These are phyloP conservation scores for Drosophila melanosoma DNA, from an alignment of 2,888 invertebrate species.

Conservation along the genomic window DNA sequence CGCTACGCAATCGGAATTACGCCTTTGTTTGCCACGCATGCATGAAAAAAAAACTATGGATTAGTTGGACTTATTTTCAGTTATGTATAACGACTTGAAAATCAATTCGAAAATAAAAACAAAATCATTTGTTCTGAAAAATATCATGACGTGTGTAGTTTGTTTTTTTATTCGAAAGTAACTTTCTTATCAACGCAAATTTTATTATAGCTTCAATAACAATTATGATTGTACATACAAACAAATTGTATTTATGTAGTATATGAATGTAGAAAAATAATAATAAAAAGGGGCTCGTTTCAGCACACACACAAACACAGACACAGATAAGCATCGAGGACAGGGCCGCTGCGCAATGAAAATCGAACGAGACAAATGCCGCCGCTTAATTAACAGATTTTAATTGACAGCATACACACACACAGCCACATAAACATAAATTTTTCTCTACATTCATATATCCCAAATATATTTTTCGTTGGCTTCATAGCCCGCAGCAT, in stretches of 20 bases:
- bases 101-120: constrained; percentile 19
- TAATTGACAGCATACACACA: constrained; percentile 53
- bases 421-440: constrained; percentile 2
- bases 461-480: constrained; percentile 32
- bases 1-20: constrained; percentile 33
- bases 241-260: constrained; percentile 14
- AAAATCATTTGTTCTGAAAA: constrained; percentile 23
- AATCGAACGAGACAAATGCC: constrained; percentile 42
- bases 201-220: constrained; percentile 71
- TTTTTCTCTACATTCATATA: constrained; percentile 18
- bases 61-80: constrained; percentile 21
- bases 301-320: constrained; percentile 31
- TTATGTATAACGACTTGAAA: background rate
- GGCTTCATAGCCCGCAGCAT: constrained; percentile 47
- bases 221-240: constrained; percentile 50
- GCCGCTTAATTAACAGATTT: constrained; percentile 58
- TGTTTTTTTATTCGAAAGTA: constrained; percentile 27
- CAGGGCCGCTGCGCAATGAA: constrained; percentile 50
- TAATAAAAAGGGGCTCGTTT: constrained; percentile 56
- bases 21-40: constrained; percentile 21
- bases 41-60: constrained; percentile 9
- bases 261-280: constrained; percentile 30
- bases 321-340: constrained; percentile 45
- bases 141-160: constrained; percentile 67
- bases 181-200: constrained; percentile 62